Evolutionary conservation across 2,797 vertebrate species (phyloP).

Genomic region (Furcifer pardalis): DNA sequence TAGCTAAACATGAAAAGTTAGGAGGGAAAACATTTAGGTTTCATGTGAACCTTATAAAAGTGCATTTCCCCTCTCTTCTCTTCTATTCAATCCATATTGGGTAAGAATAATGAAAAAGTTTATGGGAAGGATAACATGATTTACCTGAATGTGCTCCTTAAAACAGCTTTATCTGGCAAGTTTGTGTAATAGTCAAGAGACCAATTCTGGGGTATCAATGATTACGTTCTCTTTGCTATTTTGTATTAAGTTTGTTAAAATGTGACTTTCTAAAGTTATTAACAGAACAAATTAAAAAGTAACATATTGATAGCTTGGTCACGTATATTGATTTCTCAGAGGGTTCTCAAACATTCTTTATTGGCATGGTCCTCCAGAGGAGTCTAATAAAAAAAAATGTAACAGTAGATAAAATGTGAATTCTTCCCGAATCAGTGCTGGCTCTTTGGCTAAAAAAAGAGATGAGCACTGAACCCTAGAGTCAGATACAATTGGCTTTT

Average conservation of each 20-base stretch:
- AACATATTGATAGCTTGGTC: not conserved
- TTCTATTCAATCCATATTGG: not conserved
- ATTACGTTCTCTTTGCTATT: not conserved
- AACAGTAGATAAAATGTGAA: no score
- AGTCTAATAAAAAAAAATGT: no score
- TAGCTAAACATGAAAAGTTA: not conserved
- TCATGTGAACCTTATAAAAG: not conserved
- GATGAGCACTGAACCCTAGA: no score
- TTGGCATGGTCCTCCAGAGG: not conserved
- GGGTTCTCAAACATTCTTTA: not conserved
- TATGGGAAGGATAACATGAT: not conserved
- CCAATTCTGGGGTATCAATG: not conserved
- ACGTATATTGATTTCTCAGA: conserved; percentile 15
- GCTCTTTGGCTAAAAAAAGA: no score
- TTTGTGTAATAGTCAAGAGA: conserved; percentile 3
- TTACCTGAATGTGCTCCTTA: not conserved
- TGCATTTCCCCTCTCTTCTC: no score
- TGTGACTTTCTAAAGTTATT: not conserved
- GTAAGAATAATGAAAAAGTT: not conserved
- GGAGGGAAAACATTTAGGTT: not conserved
- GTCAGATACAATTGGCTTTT: no score
- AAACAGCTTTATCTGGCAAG: conserved; percentile 8
- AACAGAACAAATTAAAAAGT: not conserved
- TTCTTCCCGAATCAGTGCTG: no score
- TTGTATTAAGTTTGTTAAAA: not conserved